Conservation (phyloP, 2,113 vertebrate species). For the Pholis gunnellus region DNA sequence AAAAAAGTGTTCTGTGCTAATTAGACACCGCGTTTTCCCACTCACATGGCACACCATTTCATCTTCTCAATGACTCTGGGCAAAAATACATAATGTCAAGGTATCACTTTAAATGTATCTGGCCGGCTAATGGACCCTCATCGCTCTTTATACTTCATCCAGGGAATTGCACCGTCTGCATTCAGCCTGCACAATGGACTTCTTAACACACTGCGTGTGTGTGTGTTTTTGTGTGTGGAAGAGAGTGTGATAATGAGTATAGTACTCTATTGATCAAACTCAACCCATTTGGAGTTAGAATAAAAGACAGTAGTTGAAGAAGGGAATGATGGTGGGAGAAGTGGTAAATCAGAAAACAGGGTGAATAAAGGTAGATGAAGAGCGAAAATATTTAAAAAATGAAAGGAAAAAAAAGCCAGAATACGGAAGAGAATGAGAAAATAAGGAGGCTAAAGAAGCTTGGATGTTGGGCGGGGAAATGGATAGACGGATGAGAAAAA, state of each 20-base stretch:
- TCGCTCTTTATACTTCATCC: constrained; percentile 74
- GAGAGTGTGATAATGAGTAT: constrained; percentile 74
- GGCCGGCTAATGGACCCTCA: constrained; percentile 81
- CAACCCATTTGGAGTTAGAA: constrained; percentile 75
- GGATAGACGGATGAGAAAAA: constrained; percentile 35
- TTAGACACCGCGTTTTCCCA: constrained; percentile 48
- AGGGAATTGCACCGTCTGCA: constrained; percentile 76
- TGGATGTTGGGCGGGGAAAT: constrained; percentile 6
- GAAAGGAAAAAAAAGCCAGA: constrained; percentile 30
- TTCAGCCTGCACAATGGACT: constrained; percentile 76
- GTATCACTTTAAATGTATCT: constrained; percentile 76
- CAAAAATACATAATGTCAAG: constrained; percentile 68
- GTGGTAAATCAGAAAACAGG: constrained; percentile 54
- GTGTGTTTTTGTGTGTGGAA: constrained; percentile 22
- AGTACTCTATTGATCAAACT: constrained; percentile 80
- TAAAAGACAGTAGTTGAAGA: constrained; percentile 71
- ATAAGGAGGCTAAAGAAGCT: constrained; percentile 26
- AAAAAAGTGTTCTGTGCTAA: constrained; percentile 53
- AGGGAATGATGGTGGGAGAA: constrained; percentile 52
- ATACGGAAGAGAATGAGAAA: constrained; percentile 19
- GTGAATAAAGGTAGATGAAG: constrained; percentile 46
- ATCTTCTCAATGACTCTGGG: constrained; percentile 70
- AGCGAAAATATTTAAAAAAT: constrained; percentile 2
- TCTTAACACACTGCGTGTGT: constrained; percentile 61
- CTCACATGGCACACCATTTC: constrained; percentile 58